These are phyloP conservation scores for Nilaparvata lugens DNA, from an alignment of 1,140 invertebrate genomes.

Conservation along the genomic window DNA sequence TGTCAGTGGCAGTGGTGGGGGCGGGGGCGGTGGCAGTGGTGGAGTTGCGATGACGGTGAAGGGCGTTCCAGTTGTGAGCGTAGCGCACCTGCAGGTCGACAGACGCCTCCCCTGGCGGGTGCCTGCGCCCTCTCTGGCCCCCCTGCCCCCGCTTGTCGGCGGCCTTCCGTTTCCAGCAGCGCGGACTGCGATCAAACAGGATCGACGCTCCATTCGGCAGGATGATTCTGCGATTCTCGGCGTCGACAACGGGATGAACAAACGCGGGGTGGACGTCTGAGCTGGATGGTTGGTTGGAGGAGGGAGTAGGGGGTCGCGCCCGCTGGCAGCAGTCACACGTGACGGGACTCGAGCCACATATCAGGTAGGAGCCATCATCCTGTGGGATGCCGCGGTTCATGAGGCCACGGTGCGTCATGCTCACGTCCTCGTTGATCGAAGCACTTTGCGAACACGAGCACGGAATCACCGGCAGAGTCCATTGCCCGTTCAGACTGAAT, in stretches of 20 bases:
- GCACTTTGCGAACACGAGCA: conserved; percentile 13
- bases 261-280: too few relatives aligned
- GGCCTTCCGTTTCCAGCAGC: too few relatives aligned
- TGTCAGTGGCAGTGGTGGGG: background rate
- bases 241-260: too few relatives aligned
- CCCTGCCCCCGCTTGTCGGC: too few relatives aligned
- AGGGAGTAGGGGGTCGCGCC: too few relatives aligned
- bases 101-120: background rate
- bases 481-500: conserved; percentile 9
- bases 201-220: too few relatives aligned
- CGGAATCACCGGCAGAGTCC: conserved; percentile 16
- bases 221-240: too few relatives aligned
- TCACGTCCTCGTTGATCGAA: background rate
- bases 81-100: conserved; percentile 15
- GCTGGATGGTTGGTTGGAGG: too few relatives aligned
- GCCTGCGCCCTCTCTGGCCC: too few relatives aligned
- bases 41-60: conserved; percentile 3
- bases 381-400: conserved; percentile 9
- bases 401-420: conserved; percentile 14
- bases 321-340: background rate
- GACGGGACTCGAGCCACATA: background rate
- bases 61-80: conserved; percentile 18
- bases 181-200: too few relatives aligned
- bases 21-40: background rate
- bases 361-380: background rate